Evolutionary conservation across 1,140 invertebrate species (phyloP).

Genomic region (Galleria mellonella): DNA sequence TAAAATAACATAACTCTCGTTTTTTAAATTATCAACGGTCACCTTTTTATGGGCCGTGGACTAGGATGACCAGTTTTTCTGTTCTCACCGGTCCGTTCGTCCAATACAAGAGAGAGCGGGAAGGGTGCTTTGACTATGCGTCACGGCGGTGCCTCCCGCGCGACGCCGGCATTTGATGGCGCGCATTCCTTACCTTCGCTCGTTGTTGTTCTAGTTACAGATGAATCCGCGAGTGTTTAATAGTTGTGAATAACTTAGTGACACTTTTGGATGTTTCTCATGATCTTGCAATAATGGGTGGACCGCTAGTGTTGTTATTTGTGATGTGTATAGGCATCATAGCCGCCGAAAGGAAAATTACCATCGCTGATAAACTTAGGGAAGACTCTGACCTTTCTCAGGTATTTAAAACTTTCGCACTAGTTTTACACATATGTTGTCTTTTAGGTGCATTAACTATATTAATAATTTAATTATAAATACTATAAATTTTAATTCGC

Average conservation of each 20-base stretch:
- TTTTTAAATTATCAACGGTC: slow-evolving; percentile 30
- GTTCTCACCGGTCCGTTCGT: slow-evolving; percentile 20
- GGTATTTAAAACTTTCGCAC: slow-evolving; percentile 43
- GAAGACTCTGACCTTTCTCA: slow-evolving; percentile 58
- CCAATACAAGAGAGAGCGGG: slow-evolving; percentile 35
- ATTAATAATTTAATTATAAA: too few relatives aligned
- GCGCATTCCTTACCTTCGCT: slow-evolving; percentile 30
- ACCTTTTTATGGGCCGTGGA: slow-evolving; percentile 7
- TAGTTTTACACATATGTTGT: slow-evolving; percentile 10
- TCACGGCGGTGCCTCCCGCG: slow-evolving; percentile 39
- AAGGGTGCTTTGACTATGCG: slow-evolving; percentile 31
- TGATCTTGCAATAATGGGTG: slow-evolving; percentile 40
- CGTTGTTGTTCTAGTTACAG: slow-evolving; percentile 21
- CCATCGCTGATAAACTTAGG: slow-evolving; percentile 52
- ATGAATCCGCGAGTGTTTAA: slow-evolving; percentile 50
- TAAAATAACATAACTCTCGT: too few relatives aligned
- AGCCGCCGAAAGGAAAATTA: slow-evolving; percentile 47
- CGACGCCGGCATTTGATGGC: slow-evolving; percentile 43
- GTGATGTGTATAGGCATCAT: slow-evolving; percentile 35
- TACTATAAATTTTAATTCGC: too few relatives aligned
- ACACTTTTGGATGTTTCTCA: slow-evolving; percentile 27
- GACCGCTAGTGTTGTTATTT: slow-evolving; percentile 49
- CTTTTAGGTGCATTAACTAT: too few relatives aligned
- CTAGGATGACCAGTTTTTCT: slow-evolving; percentile 43
- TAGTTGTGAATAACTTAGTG: slow-evolving; percentile 34